Evolutionary conservation across 2,888 invertebrate genomes (phyloP).

Genomic region (Ophraella communa): DNA sequence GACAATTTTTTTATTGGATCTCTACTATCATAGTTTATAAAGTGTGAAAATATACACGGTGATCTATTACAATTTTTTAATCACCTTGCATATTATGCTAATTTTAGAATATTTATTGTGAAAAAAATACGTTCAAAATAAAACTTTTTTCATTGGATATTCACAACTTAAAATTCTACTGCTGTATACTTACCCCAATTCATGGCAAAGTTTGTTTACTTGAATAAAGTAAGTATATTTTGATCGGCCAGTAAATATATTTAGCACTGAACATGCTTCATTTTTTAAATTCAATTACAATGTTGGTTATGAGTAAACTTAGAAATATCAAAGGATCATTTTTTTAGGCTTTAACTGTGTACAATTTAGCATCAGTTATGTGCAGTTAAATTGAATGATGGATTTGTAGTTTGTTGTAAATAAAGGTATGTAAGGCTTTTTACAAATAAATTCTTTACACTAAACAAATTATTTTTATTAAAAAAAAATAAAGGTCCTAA

Average conservation of each 20-base stretch:
- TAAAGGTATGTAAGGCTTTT: slow-evolving; percentile 61
- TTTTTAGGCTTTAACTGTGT: slow-evolving; percentile 41
- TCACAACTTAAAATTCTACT: too few relatives aligned
- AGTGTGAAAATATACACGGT: neutral
- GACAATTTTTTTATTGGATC: too few relatives aligned
- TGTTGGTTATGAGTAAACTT: slow-evolving; percentile 25
- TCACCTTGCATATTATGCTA: neutral
- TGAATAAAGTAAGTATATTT: too few relatives aligned
- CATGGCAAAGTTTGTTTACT: too few relatives aligned
- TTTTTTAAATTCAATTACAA: slow-evolving; percentile 15
- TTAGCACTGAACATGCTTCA: slow-evolving; percentile 9
- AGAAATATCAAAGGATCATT: slow-evolving; percentile 36
- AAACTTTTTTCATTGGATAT: neutral
- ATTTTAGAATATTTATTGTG: neutral
- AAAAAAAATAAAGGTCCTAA: too few relatives aligned
- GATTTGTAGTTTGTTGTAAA: slow-evolving; percentile 57
- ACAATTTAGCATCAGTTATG: slow-evolving; percentile 47
- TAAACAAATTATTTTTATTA: slow-evolving; percentile 21
- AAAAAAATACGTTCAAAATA: neutral
- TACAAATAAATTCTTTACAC: slow-evolving; percentile 56
- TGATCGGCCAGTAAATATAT: too few relatives aligned
- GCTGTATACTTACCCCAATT: too few relatives aligned
- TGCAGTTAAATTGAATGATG: slow-evolving; percentile 52
- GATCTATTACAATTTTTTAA: neutral
- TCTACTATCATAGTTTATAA: too few relatives aligned